Percentiles rank a stretch among this genome's conserved stretches.
phyloP scores from a whole-genome alignment of 2,888 invertebrate species.

The Diarsia rubi region DNA sequence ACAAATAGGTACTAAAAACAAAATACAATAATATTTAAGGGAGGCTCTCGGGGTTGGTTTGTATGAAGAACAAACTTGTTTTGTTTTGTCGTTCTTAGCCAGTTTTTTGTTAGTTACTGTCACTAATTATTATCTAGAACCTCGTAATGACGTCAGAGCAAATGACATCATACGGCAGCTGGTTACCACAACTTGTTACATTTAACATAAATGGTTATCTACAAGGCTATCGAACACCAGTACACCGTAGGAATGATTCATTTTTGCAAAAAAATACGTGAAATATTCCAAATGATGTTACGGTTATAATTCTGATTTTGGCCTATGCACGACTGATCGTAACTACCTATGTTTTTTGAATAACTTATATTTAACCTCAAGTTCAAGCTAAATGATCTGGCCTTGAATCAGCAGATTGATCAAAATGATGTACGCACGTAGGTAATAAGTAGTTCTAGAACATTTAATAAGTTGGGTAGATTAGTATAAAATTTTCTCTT shows the following conservation, averaged over 20 bases:
- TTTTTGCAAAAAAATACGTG: slow-evolving; percentile 49
- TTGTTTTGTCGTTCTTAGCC: too few relatives aligned
- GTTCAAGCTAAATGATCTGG: slow-evolving; percentile 32
- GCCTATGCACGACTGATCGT: slow-evolving; percentile 50
- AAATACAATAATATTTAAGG: too few relatives aligned
- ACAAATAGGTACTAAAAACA: too few relatives aligned
- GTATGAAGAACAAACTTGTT: too few relatives aligned
- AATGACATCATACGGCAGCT: slow-evolving; percentile 60
- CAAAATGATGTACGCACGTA: not conserved
- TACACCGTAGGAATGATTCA: slow-evolving; percentile 53
- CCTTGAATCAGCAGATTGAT: slow-evolving; percentile 39
- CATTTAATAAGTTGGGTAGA: too few relatives aligned
- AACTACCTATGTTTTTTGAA: slow-evolving; percentile 25
- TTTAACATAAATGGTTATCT: slow-evolving; percentile 58
- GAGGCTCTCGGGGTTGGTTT: too few relatives aligned
- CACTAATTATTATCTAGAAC: slow-evolving; percentile 26
- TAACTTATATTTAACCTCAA: slow-evolving; percentile 31
- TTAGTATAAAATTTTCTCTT: too few relatives aligned
- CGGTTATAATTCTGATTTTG: slow-evolving; percentile 49
- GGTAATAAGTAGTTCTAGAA: not conserved
- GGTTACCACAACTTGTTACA: slow-evolving; percentile 55
- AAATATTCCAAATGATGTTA: slow-evolving; percentile 48
- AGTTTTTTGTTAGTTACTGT: slow-evolving; percentile 4
- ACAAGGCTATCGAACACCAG: slow-evolving; percentile 58
- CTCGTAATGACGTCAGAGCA: slow-evolving; percentile 34